Base-by-base conservation (phyloP, 2,113 vertebrate species). In the Amphiprion ocellaris region DNA sequence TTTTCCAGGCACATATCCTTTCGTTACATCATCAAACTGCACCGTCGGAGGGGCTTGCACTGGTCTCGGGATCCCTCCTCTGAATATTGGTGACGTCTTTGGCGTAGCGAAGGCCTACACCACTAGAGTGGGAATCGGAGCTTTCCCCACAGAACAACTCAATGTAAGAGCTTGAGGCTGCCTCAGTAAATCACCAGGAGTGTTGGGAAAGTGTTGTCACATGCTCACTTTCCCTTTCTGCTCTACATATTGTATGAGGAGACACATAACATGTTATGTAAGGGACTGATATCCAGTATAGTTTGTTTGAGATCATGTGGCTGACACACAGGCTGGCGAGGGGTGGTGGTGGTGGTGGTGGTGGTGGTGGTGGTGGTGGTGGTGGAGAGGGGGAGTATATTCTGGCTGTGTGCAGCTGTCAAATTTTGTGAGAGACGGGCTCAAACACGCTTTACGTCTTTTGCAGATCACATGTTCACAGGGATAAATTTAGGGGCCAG, bases 1-100 rank as follows among this genome's bases (percentile, higher is more conserved):
- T 81, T 62, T 39, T 19, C 90, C 90, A 99, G 98, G 98, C 56
- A 99, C 98, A 0, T 99, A 99, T 89, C 98, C 98, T 12, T 99
- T 98, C 1, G 98, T 99, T 93, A 99, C 98, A 3, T 99, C 98
- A 0, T 99, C 98, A 24, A 99, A 99, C 93, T 99, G 98, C 95
- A 99, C 98, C 0, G 96, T 97, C 56, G 98, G 98, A 0, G 97
- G 97, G 0, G 98, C 97, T 0, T 99, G 98, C 93, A 99, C 98
- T 0, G 98, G 98, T 2, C 96, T 99, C 10, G 98, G 97, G 16
- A 94, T 99, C 77, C 97, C 98, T 0, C 97, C 97, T 0, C 94
- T 96, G 77, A 97, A 97, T 59, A 95, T 99, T 0, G 98, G 98
- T 0, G 98, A 99, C 0, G 97, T 99, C 56, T 99, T 96, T 0